Percentiles rank a stretch among this genome's conserved stretches.
Evolutionary conservation across 2,888 invertebrate species (phyloP).

Genomic region (Chesias legatella): DNA sequence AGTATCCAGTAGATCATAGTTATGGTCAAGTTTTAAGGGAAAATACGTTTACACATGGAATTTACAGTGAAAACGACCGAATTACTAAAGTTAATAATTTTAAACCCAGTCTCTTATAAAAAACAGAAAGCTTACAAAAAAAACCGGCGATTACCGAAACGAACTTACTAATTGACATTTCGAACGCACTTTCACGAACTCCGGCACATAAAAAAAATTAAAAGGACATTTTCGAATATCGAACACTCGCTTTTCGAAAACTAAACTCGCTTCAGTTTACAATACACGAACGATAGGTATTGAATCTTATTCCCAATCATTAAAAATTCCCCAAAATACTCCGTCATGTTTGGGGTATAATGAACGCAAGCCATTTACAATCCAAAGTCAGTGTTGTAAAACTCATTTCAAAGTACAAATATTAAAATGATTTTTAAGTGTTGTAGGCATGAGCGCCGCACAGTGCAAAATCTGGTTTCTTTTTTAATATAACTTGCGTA

Average conservation of each 20-base stretch:
- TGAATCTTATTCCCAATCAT: too few relatives aligned
- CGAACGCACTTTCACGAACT: slow-evolving; percentile 37
- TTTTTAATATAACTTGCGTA: slow-evolving; percentile 55
- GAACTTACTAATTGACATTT: slow-evolving; percentile 40
- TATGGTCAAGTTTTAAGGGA: too few relatives aligned
- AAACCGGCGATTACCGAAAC: slow-evolving; percentile 23
- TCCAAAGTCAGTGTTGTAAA: too few relatives aligned
- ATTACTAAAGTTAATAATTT: neutral
- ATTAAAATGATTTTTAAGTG: slow-evolving; percentile 19
- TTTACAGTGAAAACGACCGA: too few relatives aligned
- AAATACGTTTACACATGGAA: too few relatives aligned
- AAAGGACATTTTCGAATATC: slow-evolving; percentile 44
- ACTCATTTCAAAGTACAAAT: too few relatives aligned
- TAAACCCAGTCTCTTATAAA: neutral
- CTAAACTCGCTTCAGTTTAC: slow-evolving; percentile 14
- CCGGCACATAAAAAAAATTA: slow-evolving; percentile 31
- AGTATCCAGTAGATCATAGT: too few relatives aligned
- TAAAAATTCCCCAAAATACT: too few relatives aligned
- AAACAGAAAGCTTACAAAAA: slow-evolving; percentile 17
- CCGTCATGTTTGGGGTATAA: too few relatives aligned
- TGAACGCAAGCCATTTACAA: too few relatives aligned
- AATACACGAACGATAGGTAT: too few relatives aligned
- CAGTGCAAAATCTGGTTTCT: slow-evolving; percentile 53
- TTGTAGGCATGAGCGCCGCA: too few relatives aligned
- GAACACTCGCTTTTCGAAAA: slow-evolving; percentile 42